Base-by-base conservation (phyloP, 2,888 invertebrate genomes). In the Iphiclides podalirius region DNA sequence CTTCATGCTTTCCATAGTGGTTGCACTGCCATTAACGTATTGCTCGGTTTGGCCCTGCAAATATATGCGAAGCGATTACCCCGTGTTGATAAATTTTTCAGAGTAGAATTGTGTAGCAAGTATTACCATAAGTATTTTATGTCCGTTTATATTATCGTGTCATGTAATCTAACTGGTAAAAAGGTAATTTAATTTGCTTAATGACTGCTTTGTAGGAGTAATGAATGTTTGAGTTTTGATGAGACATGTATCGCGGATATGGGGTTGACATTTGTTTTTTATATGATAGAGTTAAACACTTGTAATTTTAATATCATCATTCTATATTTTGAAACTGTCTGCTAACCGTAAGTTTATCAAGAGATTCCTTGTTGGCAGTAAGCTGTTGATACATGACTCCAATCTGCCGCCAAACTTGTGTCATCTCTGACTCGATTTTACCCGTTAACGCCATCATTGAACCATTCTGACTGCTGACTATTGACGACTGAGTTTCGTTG, bases 401-500 rank as follows among this genome's bases (percentile, higher is more conserved):
- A 61, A 97, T 96, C 76, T 96, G 96, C 14, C 96, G 89, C 96
- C 96, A 96, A 11, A 97, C 96, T 72, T 95, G 94, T 57, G 93
- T 92, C 72, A 96, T 93, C 70, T 95, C 95, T 9, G 92, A 88
- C 63, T 96, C 95, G 67, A 96, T 92, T 67, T 94, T 93, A 0
- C 91, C 81, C 41, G 94, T 95, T 42, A 96, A 79, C 75, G 96
- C 96, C 3, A 91, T 90, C 48, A 95, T 77, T 0, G 93, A 92
- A 1, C 91, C 91, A 31, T 92, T 91, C 64, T 96, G 95, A 66
- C 93, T 94, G 55, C 90, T 92, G 56, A 94, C 83, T 52, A 97
- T 92, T 1, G 91, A 88, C 33, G 90, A 81, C 47, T 95, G 93
- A 46, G 96, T 92, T 20, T 81, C 90, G 62, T 94, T 92, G 62